Evolutionary conservation across 2,113 vertebrate species (phyloP).

Genomic region (Pseudorectes ferrugineus): DNA sequence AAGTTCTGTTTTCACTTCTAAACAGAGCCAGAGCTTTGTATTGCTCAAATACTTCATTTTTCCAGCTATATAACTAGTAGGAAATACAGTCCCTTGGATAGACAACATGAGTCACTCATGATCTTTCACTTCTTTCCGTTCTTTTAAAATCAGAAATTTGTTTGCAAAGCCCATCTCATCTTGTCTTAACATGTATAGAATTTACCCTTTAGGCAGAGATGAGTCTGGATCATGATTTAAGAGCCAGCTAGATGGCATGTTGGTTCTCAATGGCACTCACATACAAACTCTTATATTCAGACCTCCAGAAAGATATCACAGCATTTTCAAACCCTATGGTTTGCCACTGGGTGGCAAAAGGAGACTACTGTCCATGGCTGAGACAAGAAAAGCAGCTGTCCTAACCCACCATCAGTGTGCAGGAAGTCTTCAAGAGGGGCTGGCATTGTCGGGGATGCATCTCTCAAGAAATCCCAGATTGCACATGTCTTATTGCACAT

Average conservation of each 20-base stretch:
- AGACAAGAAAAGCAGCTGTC: neutral
- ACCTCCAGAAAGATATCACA: neutral
- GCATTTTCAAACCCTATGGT: neutral
- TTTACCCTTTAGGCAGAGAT: neutral
- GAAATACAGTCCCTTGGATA: neutral
- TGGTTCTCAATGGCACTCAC: neutral
- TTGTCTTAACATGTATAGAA: neutral
- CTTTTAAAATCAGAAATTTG: neutral
- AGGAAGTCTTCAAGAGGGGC: neutral
- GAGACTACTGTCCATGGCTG: neutral
- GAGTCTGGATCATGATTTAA: neutral
- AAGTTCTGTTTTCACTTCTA: neutral
- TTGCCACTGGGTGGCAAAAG: neutral
- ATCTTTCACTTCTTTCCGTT: neutral
- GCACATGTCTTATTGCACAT: neutral
- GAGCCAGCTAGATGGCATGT: neutral
- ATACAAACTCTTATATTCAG: neutral
- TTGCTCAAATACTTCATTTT: neutral
- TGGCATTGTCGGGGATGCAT: rapidly evolving
- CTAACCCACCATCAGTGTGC: rapidly evolving
- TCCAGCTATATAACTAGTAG: neutral
- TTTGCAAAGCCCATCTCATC: neutral
- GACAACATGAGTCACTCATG: neutral
- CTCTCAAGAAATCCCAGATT: neutral
- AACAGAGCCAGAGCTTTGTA: neutral